Evolutionary conservation across 2,113 vertebrate genomes (phyloP).

Genomic region (Nymphicus hollandicus): DNA sequence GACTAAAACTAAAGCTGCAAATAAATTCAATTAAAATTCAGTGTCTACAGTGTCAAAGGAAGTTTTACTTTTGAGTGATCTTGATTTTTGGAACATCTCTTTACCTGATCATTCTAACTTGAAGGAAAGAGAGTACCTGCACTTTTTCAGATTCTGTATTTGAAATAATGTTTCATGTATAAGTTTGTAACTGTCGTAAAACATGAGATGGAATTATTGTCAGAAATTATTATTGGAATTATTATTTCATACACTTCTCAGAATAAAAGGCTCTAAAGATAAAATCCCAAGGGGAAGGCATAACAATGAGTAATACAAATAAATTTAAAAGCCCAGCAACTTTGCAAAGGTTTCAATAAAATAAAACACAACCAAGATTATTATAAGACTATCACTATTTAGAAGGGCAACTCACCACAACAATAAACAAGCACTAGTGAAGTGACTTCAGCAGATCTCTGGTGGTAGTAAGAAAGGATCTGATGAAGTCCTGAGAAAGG

Average conservation of each 20-base stretch:
- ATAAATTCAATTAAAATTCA: neutral
- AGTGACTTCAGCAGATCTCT: constrained; percentile 17
- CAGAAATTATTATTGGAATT: neutral
- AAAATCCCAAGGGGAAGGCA: neutral
- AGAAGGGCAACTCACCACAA: neutral
- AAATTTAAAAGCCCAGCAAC: neutral
- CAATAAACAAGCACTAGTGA: neutral
- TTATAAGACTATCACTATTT: neutral
- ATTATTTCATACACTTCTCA: neutral
- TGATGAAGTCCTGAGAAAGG: neutral
- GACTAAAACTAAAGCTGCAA: neutral
- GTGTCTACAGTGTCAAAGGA: neutral
- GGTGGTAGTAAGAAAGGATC: neutral
- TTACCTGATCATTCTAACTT: neutral
- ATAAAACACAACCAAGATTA: neutral
- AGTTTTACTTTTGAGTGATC: neutral
- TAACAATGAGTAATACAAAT: neutral
- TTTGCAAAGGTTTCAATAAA: neutral
- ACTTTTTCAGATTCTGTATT: neutral
- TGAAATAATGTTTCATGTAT: neutral
- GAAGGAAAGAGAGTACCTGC: neutral
- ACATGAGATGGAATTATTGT: neutral
- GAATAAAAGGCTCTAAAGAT: neutral
- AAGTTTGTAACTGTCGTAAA: neutral
- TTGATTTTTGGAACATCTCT: neutral